Evolutionary conservation across 2,797 vertebrate species (phyloP), one percentile per base, ranked within the genome.

Genomic region (Picus viridis): DNA sequence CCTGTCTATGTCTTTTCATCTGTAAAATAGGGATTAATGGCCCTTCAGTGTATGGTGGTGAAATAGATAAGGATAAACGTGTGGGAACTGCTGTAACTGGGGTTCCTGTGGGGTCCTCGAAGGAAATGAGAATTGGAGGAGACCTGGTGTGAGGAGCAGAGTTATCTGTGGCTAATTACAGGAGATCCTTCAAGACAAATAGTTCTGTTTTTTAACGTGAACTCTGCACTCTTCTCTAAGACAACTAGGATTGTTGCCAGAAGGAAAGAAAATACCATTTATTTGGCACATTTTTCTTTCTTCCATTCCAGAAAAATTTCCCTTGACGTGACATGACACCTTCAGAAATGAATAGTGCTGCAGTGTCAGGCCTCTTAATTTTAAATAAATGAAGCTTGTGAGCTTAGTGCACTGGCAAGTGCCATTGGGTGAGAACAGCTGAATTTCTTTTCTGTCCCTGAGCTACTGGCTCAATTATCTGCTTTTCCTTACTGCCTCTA

Each of bases 301-400:
- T 83, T 92, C 57, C 36, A 27, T 92, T 94, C 79, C 89, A 93
- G 79, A 92, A 92, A 81, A 94, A 76, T n/a, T 88, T 86, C 64
- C 54, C n/a, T 89, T 36, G 23, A 61, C 90, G 89, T 94, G 93
- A 93, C 82, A 70, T 92, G 87, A 93, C 76, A 86, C 87, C 85
- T 94, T 68, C 57, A 93, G 87, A 96, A 94, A 93, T 76, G 73
- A 94, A 74, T 82, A 87, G 54, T 87, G 45, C 80, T 89, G 58
- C 61, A 76, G 68, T 81, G 76, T 95, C 82, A 82, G 76, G 79
- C 92, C 85, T 93, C 93, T 92, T 94, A 87, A 92, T 93, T 96
- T 92, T 94, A 93, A 91, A 95, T 91, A 96, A 89, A 83, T 65
- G 89, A 88, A 92, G 65, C 49, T 75, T 89, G 77, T 93, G 85